Base-by-base conservation (phyloP, 2,888 invertebrate genomes). In the Quadroppia sp. region DNA sequence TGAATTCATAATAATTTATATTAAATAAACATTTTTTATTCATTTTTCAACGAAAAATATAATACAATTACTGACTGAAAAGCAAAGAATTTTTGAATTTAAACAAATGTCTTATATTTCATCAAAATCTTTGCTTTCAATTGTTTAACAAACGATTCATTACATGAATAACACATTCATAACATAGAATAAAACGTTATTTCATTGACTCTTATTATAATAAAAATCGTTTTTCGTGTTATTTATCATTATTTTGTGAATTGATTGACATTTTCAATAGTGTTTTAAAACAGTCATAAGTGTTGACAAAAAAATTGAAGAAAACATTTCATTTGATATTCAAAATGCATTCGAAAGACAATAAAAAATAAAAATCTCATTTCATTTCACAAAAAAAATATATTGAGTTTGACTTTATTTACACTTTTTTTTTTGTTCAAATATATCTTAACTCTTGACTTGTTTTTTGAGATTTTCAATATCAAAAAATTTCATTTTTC, bases 361-460 rank as follows among this genome's bases (percentile, higher is more conserved):
- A 53, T 53, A 53, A 53, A 53, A 53, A n/a, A 7, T 45, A 45
- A 45, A 45, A 45, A 13, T 45, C 45, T 45, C n/a, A 40, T 45
- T 45, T 45, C 15, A n/a, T n/a, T n/a, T n/a, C 45, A 15, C 2
- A 11, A 15, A 15, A 45, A 15, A 15, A 6, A 25, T 25, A 13
- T 53, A 53, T 53, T 53, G 25, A 20, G 50, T 53, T 25, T 53
- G 25, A 53, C 25, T 53, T 53, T 53, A 53, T 53, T 53, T 25
- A 53, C 53, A 53, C 53, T 25, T 13, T 53, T 53, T 50, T 20
- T 25, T 23, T 6, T 4, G 13, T 25, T 11, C 23, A 25, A 25
- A 23, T 4, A 23, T 25, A 20, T 25, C 53, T 53, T 25, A 13
- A 53, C 28, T 53, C 45, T 13, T 45, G 45, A 45, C 45, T 45